Evolutionary conservation across 2,797 vertebrate genomes (phyloP), one percentile per base, ranked within the genome.

Genomic region (Enteromius mattozi): DNA sequence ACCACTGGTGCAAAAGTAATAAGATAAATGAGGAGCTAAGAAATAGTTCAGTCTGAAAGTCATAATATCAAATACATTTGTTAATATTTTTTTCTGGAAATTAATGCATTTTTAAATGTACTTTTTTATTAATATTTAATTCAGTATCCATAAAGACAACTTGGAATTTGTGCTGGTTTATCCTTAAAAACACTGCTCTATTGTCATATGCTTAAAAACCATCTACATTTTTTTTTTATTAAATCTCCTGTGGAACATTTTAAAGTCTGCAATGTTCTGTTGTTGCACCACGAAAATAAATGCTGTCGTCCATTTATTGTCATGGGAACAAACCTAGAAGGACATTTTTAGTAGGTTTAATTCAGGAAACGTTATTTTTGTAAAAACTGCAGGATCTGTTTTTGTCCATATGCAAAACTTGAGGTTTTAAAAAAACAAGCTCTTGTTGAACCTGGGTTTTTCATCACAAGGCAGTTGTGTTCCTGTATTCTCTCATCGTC

Each of bases 1-100:
- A 94, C 92, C 90, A 91, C 89, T 95, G 95, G 93, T 95, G 94
- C 91, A 95, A 94, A 94, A 94, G 92, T 93, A 94, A 90, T 91
- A 90, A 94, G 93, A 88, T 91, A 92, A 87, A 86, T 93, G 10
- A 24, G 10, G 54, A 56, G 19, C 19, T 96, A 96, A 96, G 95
- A 94, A 95, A 95, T 95, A 96, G 95, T 93, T 92, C 93, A 86
- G 94, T 91, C 94, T 93, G 94, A 68, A 40, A 80, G 45, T 6
- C 37, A 35, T 35, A 71, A 63, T 74, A 51, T 82, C 37, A 72
- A n/a, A 71, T 33, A 71, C 37, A 61, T 49, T 40, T 74, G 17
- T 30, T 21, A 3, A 68, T 33, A 47, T 56, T n/a, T 56, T 61
- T 13, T 59, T 59, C 24, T 63, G 54, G 54, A 56, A n/a, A 8